Evolutionary conservation across 2,113 vertebrate species (phyloP), one percentile per base, ranked within the genome.

Genomic region (Esox niger): DNA sequence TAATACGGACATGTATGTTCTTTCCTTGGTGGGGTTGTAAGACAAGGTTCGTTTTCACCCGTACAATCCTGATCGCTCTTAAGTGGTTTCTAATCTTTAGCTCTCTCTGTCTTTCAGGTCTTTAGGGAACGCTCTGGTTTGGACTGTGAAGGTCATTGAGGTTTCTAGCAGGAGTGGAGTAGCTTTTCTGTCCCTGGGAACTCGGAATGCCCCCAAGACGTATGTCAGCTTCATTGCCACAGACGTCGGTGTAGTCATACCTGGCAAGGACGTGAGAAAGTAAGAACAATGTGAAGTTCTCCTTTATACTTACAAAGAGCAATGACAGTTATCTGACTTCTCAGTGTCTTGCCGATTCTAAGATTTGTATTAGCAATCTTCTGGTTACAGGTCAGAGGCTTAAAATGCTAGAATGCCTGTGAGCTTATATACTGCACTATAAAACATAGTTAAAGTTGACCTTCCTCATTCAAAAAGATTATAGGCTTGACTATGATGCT

Each of bases 261-360:
- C 84, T 29, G 74, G 81, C 25, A 52, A 77, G 21, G 70, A 82
- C 0, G 83, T 92, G 1, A 75, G 67, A 75, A 75, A 84, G 93
- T 93, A 76, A 76, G 89, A 30, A 6, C 49, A 54, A 54, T 54
- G n/a, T 54, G 49, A 8, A 15, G 6, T 54, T 2, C n/a, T n/a
- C n/a, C n/a, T n/a, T n/a, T n/a, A n/a, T n/a, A n/a, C n/a, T n/a
- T n/a, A n/a, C n/a, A n/a, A n/a, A n/a, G n/a, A n/a, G n/a, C n/a
- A n/a, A n/a, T n/a, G n/a, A n/a, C n/a, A n/a, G n/a, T n/a, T n/a
- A n/a, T n/a, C n/a, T n/a, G n/a, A n/a, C n/a, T n/a, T n/a, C n/a
- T n/a, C n/a, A n/a, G n/a, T n/a, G n/a, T n/a, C n/a, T n/a, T n/a
- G n/a, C n/a, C n/a, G n/a, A n/a, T n/a, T n/a, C n/a, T n/a, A n/a